phyloP scores from a whole-genome alignment of 2,113 vertebrate genomes.

The Saimiri boliviensis region DNA sequence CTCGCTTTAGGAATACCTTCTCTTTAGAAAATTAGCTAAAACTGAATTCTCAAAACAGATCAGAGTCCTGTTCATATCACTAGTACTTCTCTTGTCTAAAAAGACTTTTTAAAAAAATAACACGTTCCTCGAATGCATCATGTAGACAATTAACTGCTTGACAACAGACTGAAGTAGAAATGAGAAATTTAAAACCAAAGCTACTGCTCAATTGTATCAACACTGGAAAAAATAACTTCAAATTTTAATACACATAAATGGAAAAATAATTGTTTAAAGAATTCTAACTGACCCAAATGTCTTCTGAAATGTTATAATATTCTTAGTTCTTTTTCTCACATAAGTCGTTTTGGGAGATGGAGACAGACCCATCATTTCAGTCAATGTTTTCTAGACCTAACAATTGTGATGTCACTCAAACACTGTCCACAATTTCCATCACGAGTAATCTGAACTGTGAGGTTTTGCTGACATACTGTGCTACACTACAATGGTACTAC shows the following conservation, averaged over 20 bases:
- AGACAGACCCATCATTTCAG: conserved; percentile 1
- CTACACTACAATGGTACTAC: not conserved
- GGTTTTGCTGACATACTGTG: conserved; percentile 15
- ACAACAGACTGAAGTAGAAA: not conserved
- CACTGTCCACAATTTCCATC: not conserved
- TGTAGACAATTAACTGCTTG: conserved; percentile 30
- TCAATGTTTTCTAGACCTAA: conserved; percentile 35
- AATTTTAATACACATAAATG: conserved; percentile 2
- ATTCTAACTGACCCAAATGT: not conserved
- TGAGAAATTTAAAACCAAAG: conserved; percentile 23
- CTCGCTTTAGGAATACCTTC: not conserved
- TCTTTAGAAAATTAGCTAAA: conserved; percentile 42
- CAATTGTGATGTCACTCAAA: not conserved
- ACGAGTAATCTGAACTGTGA: conserved; percentile 5
- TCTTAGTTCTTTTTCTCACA: not conserved
- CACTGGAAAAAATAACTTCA: conserved; percentile 34
- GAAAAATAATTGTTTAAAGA: conserved; percentile 29
- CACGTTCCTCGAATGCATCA: not conserved
- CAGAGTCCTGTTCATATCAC: not conserved
- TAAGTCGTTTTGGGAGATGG: not conserved
- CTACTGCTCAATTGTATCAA: not conserved
- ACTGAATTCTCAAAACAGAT: conserved; percentile 18
- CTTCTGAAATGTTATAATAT: not conserved
- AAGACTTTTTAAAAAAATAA: conserved; percentile 31
- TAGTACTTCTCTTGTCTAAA: not conserved